A percentile compares a stretch with the other conserved stretches of the same genome.
Conservation (phyloP, 2,888 invertebrate species). For the Eupithecia exiguata region DNA sequence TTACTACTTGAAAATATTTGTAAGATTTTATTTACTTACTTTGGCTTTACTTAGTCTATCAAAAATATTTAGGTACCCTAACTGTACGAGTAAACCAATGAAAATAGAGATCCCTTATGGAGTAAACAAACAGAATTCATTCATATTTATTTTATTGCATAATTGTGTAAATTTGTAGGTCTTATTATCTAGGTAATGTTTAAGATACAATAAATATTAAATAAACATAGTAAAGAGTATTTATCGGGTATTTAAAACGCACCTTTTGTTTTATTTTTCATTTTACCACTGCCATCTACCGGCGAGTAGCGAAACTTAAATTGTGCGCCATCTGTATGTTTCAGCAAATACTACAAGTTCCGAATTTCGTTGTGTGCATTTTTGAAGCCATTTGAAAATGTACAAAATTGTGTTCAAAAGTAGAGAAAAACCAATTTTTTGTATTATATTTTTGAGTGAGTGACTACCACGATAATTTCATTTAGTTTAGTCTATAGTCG, state of each 20-base stretch:
- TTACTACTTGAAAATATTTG: not conserved
- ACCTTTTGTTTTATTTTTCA: too few relatives aligned
- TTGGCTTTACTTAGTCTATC: not conserved
- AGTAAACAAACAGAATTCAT: not conserved
- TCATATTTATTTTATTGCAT: too few relatives aligned
- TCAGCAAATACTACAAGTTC: conserved; percentile 18
- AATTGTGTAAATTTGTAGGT: too few relatives aligned
- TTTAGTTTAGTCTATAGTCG: not conserved
- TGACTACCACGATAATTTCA: not conserved
- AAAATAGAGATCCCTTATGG: too few relatives aligned
- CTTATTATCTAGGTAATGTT: too few relatives aligned
- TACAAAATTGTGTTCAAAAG: not conserved
- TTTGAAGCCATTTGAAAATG: not conserved
- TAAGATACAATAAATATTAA: too few relatives aligned
- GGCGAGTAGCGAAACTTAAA: conserved; percentile 55
- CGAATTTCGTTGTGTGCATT: conserved; percentile 11
- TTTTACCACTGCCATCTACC: conserved; percentile 54
- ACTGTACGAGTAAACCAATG: not conserved
- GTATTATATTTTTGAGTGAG: not conserved
- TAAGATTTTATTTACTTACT: not conserved
- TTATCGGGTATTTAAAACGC: too few relatives aligned
- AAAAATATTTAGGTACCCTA: not conserved
- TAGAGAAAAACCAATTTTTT: not conserved
- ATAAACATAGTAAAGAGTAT: too few relatives aligned
- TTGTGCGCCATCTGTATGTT: conserved; percentile 59